Base-by-base conservation (phyloP, 2,888 invertebrate genomes). In the Tetrapedia diversipes region DNA sequence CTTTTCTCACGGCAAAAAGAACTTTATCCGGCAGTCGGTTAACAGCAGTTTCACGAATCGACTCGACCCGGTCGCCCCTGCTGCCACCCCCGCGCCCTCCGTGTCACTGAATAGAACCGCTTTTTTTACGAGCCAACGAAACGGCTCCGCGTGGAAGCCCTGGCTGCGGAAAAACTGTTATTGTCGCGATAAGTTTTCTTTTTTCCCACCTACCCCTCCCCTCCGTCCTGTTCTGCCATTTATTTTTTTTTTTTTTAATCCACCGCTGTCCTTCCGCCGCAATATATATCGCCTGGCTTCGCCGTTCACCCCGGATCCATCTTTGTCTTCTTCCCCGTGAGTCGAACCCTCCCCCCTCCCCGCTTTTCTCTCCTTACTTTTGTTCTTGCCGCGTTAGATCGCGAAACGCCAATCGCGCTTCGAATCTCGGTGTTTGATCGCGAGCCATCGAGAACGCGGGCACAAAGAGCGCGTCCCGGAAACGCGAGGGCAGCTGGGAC, bases 11-110 rank as follows among this genome's bases (percentile, higher is more conserved):
- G 68, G 53, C 61, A 69, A 75, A 81, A 83, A 83, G 79, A 72
- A 70, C 81, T 81, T 82, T 82, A 77, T 71, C 81, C 61, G 45
- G 39, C 57, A 72, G 77, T 74, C 71, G 77, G 82, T 80, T 80
- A 80, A 82, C 82, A 74, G 65, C 71, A 80, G 71, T 80, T 80
- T 71, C 51, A 70, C 75, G 64, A 73, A 75, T 80, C 80, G 67
- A 47, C 24, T 59, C 39, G 19, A 64, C 37, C 39, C 41, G 19
- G 59, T n/a, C 32, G 27, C 6, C 24, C 39, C 41, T n/a, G 24
- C 34, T 32, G 60, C 45, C 32, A 4, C 0, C 32, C 24, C 47
- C 47, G 47, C n/a, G 14, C 22, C 14, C 14, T 16, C 16, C 4
- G 39, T 49, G 59, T 54, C 47, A 49, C 49, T 64, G 56, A 71